Base-by-base conservation (phyloP, 2,888 invertebrate species). In the Aelia acuminata region DNA sequence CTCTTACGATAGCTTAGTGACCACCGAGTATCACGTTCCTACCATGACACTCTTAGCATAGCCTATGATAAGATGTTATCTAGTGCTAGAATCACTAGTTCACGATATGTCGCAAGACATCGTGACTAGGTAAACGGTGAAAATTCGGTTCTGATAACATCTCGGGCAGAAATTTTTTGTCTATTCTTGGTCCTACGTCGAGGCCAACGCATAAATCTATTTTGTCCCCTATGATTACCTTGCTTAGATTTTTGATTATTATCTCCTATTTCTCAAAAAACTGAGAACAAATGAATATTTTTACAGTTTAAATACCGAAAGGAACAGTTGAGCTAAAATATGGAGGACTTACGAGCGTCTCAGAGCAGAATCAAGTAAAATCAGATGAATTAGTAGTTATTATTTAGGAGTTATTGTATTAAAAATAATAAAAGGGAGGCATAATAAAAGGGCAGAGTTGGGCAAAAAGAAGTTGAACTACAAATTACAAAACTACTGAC, bases 101-200 rank as follows among this genome's bases (percentile, higher is more conserved):
- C 3, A 7, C n/a, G n/a, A n/a, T n/a, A n/a, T 70, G 31, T 8
- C 26, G 63, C 35, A 70, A 70, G 15, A 20, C 20, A 35, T 70
- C 63, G 63, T 70, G 63, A 70, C 63, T 70, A 70, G 31, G 63
- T 35, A 70, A 70, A 35, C 35, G 63, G 63, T 70, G 63, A 70
- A 70, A 70, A 70, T 70, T 70, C 35, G 35, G 63, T 35, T 13
- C 20, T 70, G 63, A 70, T 70, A 70, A 5, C 31, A 70, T 70
- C 63, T 70, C 18, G 15, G 10, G 35, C 63, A 35, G 26, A 70
- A 70, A 35, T 31, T 31, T 31, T 31, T 70, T 70, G 63, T 70
- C 63, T 70, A 70, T 70, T 70, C 63, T 70, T 20, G 7, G 31
- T 35, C 63, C 35, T 70, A 18, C 18, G 15, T 70, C 18, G 63